phyloP scores from a whole-genome alignment of 2,113 vertebrate species.

The Columbina picui region DNA sequence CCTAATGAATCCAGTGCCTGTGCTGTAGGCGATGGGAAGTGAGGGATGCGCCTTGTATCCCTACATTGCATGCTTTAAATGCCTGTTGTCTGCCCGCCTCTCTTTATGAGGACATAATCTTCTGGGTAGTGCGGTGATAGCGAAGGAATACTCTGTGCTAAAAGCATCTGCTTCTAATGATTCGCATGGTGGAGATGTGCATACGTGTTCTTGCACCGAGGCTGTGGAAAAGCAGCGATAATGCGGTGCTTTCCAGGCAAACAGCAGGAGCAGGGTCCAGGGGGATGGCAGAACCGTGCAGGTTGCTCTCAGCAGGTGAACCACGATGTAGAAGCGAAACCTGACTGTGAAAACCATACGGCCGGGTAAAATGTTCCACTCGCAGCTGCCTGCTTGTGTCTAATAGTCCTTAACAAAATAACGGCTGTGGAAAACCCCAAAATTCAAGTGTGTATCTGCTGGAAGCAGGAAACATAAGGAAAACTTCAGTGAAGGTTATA shows the following conservation, averaged over 20 bases:
- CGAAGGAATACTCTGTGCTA: neutral
- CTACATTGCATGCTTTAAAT: neutral
- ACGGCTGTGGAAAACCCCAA: neutral
- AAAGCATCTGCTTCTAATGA: neutral
- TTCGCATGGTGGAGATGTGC: fast-evolving
- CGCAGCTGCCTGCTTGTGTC: neutral
- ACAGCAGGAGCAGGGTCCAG: neutral
- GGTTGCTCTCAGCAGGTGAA: neutral
- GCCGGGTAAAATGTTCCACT: neutral
- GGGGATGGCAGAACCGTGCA: neutral
- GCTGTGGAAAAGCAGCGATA: neutral
- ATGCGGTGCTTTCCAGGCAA: neutral
- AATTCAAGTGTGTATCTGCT: neutral
- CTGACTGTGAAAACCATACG: neutral
- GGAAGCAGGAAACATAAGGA: neutral
- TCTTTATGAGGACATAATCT: neutral
- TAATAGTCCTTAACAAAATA: neutral
- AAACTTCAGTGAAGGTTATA: neutral
- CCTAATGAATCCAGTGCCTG: neutral
- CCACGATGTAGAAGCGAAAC: neutral
- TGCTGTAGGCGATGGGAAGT: fast-evolving
- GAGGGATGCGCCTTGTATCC: fast-evolving
- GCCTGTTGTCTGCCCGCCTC: neutral
- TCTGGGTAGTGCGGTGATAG: no score
- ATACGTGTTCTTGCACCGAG: neutral